Conservation (phyloP, 2,797 vertebrate genomes). For the Staurois parvus region DNA sequence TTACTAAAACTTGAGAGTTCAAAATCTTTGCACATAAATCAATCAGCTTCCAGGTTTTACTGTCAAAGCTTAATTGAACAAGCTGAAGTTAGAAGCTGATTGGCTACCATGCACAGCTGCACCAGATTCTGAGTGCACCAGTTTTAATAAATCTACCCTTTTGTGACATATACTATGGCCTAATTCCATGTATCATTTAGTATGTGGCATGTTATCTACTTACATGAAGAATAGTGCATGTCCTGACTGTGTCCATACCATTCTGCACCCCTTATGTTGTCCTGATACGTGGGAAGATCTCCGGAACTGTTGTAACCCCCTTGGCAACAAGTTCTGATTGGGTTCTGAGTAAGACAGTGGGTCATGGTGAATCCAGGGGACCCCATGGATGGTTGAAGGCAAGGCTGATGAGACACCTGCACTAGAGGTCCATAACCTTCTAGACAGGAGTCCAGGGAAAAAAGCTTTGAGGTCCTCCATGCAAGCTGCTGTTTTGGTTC, state of each 20-base stretch:
- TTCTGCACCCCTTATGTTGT: conserved; percentile 85
- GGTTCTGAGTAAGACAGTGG: conserved; percentile 60
- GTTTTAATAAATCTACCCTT: no score
- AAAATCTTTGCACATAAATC: no score
- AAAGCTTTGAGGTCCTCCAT: conserved; percentile 60
- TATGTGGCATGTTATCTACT: conserved; percentile 67
- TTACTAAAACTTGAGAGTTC: no score
- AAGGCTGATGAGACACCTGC: conserved; percentile 53
- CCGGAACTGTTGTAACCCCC: conserved; percentile 85
- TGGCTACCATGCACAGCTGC: no score
- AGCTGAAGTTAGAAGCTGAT: no score
- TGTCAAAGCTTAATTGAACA: no score
- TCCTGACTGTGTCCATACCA: conserved; percentile 86
- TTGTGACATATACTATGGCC: background rate
- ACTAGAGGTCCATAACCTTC: conserved; percentile 60
- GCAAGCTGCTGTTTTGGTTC: background rate
- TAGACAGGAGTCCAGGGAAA: conserved; percentile 46
- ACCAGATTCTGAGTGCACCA: no score
- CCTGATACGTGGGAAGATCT: conserved; percentile 87
- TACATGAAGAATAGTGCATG: conserved; percentile 87
- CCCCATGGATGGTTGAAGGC: conserved; percentile 54
- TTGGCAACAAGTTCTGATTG: conserved; percentile 87
- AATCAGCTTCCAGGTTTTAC: no score
- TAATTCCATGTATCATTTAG: background rate
- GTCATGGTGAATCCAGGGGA: conserved; percentile 56